Evolutionary conservation across 64 coral and sea anemone species (phyloP), one percentile per base, ranked within the genome.

Genomic region (Acropora yongei): DNA sequence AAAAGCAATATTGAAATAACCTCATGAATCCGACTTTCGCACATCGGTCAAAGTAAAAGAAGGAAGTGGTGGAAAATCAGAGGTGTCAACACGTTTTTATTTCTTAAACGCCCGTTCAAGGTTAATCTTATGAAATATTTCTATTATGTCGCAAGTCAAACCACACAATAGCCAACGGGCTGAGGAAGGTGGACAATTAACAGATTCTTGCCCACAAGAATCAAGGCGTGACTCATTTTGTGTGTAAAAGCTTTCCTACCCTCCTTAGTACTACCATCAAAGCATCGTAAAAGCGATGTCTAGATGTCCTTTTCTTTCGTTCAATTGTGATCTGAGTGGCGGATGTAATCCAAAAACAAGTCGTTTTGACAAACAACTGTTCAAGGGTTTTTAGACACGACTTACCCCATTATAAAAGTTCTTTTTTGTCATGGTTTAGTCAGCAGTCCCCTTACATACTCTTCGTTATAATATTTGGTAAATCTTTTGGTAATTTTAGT

Each of bases 241-340:
- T 85, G 82, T 49, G 48, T 72, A 71, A 85, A 49, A 5, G 41
- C 6, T 85, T 85, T 71, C 63, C 44, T 71, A 48, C 82, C 63
- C 6, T 39, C 17, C 30, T 30, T 30, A 30, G 30, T 85, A 47
- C 65, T 85, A 19, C 11, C 65, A 41, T 14, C 42, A 10, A 14
- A 68, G 41, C 5, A 18, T 16, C 0, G 18, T 17, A 47, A 0
- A 0, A 71, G 1, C 19, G 18, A 6, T 20, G 68, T 71, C 6
- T 30, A 30, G 30, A 30, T 30, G 30, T 30, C 60, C 11, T 44
- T 45, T 43, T 76, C 41, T 3, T 43, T 10, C 51, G 51, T 55
- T 55, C 6, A 55, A 55, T 10, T 55, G 51, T 10, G 51, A 0
- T 55, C 0, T 55, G 51, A 55, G 51, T 55, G 51, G 51, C 0